Conservation (phyloP, 2,797 vertebrate genomes). For the Sphenodon punctatus region DNA sequence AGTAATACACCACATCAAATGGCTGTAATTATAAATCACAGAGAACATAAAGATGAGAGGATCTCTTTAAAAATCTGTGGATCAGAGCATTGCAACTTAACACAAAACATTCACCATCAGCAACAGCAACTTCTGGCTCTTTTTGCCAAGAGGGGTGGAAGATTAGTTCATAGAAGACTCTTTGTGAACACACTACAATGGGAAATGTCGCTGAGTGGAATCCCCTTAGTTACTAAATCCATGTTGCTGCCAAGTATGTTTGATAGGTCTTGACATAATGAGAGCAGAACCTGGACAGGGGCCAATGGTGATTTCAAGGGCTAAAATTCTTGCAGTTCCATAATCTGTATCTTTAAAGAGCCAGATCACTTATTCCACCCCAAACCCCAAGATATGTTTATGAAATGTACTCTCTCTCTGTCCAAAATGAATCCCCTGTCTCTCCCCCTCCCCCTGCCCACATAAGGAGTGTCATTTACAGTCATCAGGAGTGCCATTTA, state of each 20-base stretch:
- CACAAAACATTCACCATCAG: rapidly evolving
- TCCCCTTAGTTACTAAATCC: neutral
- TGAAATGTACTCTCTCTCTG: neutral
- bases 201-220: neutral
- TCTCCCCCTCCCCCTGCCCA: no score
- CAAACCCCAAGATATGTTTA: neutral
- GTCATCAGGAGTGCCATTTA: no score
- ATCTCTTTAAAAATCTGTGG: neutral
- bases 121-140: neutral
- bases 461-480: no score
- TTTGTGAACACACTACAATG: neutral
- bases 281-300: slow-evolving; percentile 7
- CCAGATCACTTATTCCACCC: rapidly evolving
- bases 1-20: neutral
- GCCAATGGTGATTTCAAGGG: neutral
- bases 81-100: neutral
- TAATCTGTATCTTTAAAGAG: neutral
- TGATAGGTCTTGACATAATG: neutral
- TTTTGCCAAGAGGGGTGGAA: neutral
- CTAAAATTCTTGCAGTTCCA: neutral
- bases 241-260: neutral
- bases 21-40: neutral
- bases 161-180: neutral
- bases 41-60: neutral
- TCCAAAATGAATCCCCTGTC: neutral